phyloP scores from a whole-genome alignment of 1,140 invertebrate species.

The Meloidogyne hapla region DNA sequence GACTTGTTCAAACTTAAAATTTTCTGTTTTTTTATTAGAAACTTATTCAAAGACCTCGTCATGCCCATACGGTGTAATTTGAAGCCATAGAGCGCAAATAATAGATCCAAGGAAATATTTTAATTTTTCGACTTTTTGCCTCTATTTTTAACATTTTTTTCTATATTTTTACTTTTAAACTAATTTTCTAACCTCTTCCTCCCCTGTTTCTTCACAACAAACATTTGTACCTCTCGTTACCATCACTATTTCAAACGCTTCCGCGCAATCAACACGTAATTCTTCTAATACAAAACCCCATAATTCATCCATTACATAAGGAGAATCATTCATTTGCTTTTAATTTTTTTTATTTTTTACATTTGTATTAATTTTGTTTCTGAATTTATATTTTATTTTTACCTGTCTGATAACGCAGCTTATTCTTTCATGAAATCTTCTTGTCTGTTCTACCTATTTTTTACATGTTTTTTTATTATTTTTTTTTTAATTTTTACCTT shows the following conservation, averaged over 20 bases:
- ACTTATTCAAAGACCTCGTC: constrained; percentile 32
- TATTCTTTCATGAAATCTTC: constrained; percentile 41
- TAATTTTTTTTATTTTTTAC: neutral
- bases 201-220: neutral
- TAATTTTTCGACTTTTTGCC: constrained; percentile 31
- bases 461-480: neutral
- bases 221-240: neutral
- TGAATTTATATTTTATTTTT: neutral
- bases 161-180: neutral
- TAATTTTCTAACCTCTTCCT: neutral
- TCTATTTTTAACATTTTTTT: neutral
- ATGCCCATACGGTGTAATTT: constrained; percentile 37
- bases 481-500: constrained; percentile 28
- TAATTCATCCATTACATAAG: constrained; percentile 41
- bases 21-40: neutral
- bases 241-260: constrained; percentile 40
- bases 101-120: constrained; percentile 39
- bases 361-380: too few species aligned
- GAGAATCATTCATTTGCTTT: constrained; percentile 22
- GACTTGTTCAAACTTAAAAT: constrained; percentile 45
- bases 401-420: constrained; percentile 32
- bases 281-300: constrained; percentile 42
- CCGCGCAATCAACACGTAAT: constrained; percentile 40
- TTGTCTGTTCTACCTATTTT: constrained; percentile 4
- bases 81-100: constrained; percentile 44